phyloP scores from a whole-genome alignment of 2,113 vertebrate genomes.

The Eptesicus fuscus region DNA sequence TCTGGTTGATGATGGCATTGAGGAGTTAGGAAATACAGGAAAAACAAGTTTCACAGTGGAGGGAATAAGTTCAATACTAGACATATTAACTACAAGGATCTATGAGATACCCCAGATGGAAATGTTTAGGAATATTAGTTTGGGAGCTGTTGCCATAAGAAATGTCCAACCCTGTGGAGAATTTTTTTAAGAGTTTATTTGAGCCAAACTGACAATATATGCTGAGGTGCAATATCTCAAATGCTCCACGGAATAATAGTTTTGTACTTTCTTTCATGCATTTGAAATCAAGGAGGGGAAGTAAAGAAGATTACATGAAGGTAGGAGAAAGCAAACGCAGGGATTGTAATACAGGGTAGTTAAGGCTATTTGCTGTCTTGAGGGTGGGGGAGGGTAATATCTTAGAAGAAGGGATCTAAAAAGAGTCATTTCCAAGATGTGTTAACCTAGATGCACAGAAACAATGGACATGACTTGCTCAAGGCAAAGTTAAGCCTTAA shows the following conservation, averaged over 20 bases:
- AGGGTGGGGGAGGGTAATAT: not conserved
- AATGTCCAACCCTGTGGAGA: not conserved
- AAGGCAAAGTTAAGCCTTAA: not conserved
- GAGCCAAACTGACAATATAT: not conserved
- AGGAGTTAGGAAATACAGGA: not conserved
- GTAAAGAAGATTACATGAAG: not conserved
- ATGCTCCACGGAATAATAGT: not conserved
- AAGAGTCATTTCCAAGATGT: not conserved
- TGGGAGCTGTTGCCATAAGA: not conserved
- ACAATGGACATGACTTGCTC: not conserved
- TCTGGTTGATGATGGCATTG: not conserved
- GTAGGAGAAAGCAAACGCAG: not conserved
- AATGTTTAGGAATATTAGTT: not conserved
- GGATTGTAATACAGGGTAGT: not conserved
- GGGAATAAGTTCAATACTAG: not conserved
- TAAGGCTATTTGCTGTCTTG: not conserved
- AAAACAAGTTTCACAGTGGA: not conserved
- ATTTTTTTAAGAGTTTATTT: not conserved
- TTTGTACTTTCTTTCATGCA: not conserved
- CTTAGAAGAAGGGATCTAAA: not conserved
- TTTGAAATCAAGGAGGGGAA: not conserved
- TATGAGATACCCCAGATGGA: not conserved
- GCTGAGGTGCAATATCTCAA: not conserved
- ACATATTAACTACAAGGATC: not conserved
- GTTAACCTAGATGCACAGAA: not conserved